Base-by-base conservation (phyloP, 64 coral and sea anemone species). In the Porites australiensis region DNA sequence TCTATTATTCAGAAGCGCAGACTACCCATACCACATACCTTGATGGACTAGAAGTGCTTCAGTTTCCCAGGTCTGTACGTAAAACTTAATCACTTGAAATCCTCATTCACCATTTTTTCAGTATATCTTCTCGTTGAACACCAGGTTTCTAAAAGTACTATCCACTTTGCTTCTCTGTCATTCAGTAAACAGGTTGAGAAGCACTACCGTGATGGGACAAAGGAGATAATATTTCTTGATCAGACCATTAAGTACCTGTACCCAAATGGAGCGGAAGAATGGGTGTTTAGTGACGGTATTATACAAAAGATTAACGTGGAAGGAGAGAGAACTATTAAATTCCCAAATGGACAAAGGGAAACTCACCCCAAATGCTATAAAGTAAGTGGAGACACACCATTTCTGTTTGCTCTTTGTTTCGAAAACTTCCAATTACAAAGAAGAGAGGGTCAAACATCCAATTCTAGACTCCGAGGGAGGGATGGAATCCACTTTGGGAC, bases 11-110 rank as follows among this genome's bases (percentile, higher is more conserved):
- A 0, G 94, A 99, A 19, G 98, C 91, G 22, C 94, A 96, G 64
- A 99, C 98, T 14, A 99, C 98, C 7, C 98, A 99, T 58, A 99
- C 98, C 2, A 99, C 98, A 16, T 99, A 99, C 57, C 98, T 94
- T 23, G 98, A 99, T 76, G 98, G 98, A n/a, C 61, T 99, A 15
- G 94, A 99, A 66, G 97, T 98, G 8, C 54, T 96, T 0, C 98
- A 91, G 70, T 96, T 99, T 64, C 98, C 98, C 23, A 99, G 90
- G 98, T 99, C 81, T 61, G 88, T 46, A 8, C 52, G 1, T 37
- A 37, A 1, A 37, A 37, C 27, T 37, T 37, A 37, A 37, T 37
- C 27, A 37, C 27, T 37, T 37, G 27, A 37, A 37, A 37, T 37
- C 27, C 27, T 37, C 27, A 37, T 37, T 37, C 27, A 37, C 27